phyloP scores from a whole-genome alignment of 2,797 vertebrate species.

The Pangasius mekongensis region DNA sequence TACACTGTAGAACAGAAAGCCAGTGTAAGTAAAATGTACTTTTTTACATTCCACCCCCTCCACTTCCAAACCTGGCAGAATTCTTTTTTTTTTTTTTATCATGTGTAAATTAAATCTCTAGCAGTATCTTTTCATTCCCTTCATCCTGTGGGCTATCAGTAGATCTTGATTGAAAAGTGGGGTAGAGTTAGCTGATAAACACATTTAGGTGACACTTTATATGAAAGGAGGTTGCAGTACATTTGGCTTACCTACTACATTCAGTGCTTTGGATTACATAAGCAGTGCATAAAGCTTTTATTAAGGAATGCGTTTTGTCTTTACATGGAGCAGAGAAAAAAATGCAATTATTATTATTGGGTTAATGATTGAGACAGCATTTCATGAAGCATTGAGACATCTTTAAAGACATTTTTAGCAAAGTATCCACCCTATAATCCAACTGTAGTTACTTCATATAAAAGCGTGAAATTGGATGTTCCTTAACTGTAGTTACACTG shows the following conservation, averaged over 20 bases:
- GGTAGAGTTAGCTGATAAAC: not conserved
- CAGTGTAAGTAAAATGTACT: not conserved
- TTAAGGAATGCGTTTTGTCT: not conserved
- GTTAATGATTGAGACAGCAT: not conserved
- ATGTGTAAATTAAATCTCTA: not conserved
- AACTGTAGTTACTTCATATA: not conserved
- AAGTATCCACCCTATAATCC: not conserved
- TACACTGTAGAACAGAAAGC: not conserved
- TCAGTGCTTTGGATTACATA: not conserved
- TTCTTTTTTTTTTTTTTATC: not conserved
- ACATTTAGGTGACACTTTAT: not conserved
- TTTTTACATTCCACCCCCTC: not conserved
- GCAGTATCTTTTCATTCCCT: not conserved
- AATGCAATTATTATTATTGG: not conserved
- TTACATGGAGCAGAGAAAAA: not conserved
- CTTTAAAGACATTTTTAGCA: not conserved
- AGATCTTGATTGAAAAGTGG: too few species aligned
- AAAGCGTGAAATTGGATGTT: conserved; percentile 12
- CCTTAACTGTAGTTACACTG: not conserved
- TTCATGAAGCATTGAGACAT: not conserved
- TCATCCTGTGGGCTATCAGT: not conserved
- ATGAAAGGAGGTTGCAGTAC: not conserved
- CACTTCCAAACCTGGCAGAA: not conserved
- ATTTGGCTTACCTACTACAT: not conserved
- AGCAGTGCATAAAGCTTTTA: not conserved